Evolutionary conservation across 2,113 vertebrate genomes (phyloP), one percentile per base, ranked within the genome.

Genomic region (Siniperca chuatsi): DNA sequence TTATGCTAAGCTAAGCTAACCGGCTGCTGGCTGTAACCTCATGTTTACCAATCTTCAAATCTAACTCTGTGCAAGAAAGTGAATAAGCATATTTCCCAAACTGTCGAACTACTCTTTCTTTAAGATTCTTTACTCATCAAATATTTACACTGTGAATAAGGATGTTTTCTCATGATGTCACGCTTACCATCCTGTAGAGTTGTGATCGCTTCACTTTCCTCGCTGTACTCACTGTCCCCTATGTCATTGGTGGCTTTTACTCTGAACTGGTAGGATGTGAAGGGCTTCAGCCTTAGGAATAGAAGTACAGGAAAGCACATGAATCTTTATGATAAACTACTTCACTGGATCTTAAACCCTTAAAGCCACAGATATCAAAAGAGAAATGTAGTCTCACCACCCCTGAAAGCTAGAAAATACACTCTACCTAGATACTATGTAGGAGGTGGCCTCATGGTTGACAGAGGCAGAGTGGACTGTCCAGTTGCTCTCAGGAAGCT

Each of bases 181-280:
- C 54, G 65, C 93, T 94, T 91, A 99, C 98, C 98, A 0, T 98
- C 98, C 94, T 99, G 98, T 50, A 99, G 95, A 0, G 98, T 99
- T 46, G 98, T 99, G 90, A 99, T 96, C 0, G 98, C 97, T 72
- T 99, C 98, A 0, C 98, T 99, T 73, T 99, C 97, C 90, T 97
- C 96, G 2, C 98, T 98, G 96, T 98, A 99, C 86, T 98, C 97
- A 23, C 98, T 99, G 96, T 99, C 98, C 50, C 98, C 98, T 0
- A 99, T 98, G 94, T 99, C 98, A 0, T 99, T 99, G 0, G 98
- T 99, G 0, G 98, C 97, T 91, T 99, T 99, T 20, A 99, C 96
- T 0, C 97, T 95, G 96, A 99, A 99, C 95, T 99, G 98, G 96
- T 99, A 99, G 68, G 98, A 98, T 0, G 98, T 99, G 92, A 99